phyloP scores from a whole-genome alignment of 1,140 invertebrate species.

The Aphis gossypii region DNA sequence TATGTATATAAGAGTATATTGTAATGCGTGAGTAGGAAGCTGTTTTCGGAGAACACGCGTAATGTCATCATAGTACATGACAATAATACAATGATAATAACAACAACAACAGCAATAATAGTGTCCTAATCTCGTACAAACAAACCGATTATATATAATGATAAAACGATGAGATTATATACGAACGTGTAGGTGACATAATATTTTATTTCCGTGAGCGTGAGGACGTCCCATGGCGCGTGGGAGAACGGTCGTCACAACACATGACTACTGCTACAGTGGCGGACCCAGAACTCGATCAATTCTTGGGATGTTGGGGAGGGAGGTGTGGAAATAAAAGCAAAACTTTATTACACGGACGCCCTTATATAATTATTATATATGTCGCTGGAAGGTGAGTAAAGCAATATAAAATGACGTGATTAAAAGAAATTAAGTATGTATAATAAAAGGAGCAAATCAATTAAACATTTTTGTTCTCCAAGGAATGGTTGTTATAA shows the following conservation, averaged over 20 bases:
- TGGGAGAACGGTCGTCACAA: background rate
- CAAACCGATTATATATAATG: background rate
- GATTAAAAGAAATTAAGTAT: background rate
- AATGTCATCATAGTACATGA: background rate
- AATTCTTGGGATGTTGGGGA: background rate
- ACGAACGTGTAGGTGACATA: background rate
- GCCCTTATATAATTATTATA: background rate
- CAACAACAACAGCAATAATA: background rate
- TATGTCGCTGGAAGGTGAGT: background rate
- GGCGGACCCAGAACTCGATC: background rate
- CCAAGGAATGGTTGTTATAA: background rate
- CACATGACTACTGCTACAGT: background rate
- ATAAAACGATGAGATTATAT: background rate
- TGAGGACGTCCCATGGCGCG: constrained; percentile 21
- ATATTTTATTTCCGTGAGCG: background rate
- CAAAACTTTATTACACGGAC: background rate
- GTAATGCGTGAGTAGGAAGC: background rate
- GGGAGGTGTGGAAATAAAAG: background rate
- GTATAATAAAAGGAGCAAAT: background rate
- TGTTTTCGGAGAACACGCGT: background rate
- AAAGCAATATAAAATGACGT: background rate
- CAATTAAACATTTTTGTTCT: background rate
- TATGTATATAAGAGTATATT: background rate
- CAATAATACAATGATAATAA: background rate
- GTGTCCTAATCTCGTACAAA: background rate